Evolutionary conservation across 2,888 invertebrate genomes (phyloP), one percentile per base, ranked within the genome.

Genomic region (Orchesella flavescens): DNA sequence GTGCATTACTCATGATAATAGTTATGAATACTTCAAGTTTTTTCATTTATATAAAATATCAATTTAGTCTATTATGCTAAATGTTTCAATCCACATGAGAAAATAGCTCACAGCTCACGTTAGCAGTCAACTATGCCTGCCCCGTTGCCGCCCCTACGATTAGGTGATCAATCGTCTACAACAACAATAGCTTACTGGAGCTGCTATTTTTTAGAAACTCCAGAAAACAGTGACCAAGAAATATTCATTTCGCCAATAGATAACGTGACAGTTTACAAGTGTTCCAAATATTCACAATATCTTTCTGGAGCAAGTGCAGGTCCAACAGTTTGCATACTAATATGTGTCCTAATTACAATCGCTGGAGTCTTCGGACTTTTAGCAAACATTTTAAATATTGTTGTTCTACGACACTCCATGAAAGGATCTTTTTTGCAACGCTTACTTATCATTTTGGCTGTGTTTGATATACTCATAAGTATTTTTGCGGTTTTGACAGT

Each of bases 131-230:
- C n/a, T n/a, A n/a, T n/a, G n/a, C n/a, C n/a, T n/a, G n/a, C n/a
- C n/a, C n/a, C n/a, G n/a, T n/a, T n/a, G n/a, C n/a, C n/a, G n/a
- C n/a, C n/a, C n/a, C n/a, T n/a, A n/a, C n/a, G n/a, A n/a, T 34
- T 34, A 7, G 34, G 7, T 34, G 2, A 2, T 34, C 34, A 7
- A 49, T 3, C n/a, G 10, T 49, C 49, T 10, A 49, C 15, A 23
- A 49, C 46, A 21, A 13, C 1, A 21, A n/a, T 78, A 9, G 80
- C 73, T 1, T 80, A 80, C 59, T 80, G 80, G 80, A 73, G 65
- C 17, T 80, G 80, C n/a, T 66, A 66, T 15, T 66, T 80, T 12
- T 24, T 80, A 46, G 73, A 80, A 10, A 1, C 63, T n/a, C 55
- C 65, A n/a, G 65, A 55, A 15, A 65, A n/a, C 15, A 10, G 2